Conservation (phyloP, 1,140 invertebrate species). For the Tachypleus tridentatus region DNA sequence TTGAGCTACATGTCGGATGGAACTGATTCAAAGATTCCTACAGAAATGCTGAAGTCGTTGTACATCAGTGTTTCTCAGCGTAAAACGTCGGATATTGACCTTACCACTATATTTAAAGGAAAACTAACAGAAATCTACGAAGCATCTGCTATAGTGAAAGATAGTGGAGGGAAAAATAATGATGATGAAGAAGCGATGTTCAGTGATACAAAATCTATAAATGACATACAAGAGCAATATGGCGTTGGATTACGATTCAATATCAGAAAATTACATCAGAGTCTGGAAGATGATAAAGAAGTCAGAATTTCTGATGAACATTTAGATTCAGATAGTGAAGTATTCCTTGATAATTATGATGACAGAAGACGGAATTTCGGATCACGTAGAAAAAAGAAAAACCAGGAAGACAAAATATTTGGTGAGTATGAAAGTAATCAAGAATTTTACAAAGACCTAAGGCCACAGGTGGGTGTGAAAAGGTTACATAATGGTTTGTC, state of each 20-base stretch:
- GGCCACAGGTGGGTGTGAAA: neutral
- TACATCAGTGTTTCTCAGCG: no score
- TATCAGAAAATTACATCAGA: constrained; percentile 22
- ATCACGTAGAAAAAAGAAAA: neutral
- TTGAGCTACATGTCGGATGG: constrained; percentile 15
- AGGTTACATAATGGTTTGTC: neutral
- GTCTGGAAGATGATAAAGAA: constrained; percentile 9
- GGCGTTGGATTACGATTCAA: constrained; percentile 18
- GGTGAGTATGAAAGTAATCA: neutral
- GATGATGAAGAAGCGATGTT: constrained; percentile 2
- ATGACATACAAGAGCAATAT: constrained; percentile 10
- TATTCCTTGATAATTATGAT: neutral
- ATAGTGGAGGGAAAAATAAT: neutral
- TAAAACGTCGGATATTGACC: neutral
- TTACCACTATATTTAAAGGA: constrained; percentile 23
- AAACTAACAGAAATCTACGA: constrained; percentile 24
- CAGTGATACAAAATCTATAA: constrained; percentile 3
- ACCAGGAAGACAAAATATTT: no score
- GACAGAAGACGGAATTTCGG: constrained; percentile 1
- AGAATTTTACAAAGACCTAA: neutral
- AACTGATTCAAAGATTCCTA: constrained; percentile 1
- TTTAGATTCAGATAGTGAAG: neutral
- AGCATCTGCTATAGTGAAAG: constrained; percentile 15
- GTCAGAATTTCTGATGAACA: neutral
- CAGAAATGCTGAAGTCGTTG: constrained; percentile 12